Percentiles rank a stretch among this genome's conserved stretches.
phyloP scores from a whole-genome alignment of 2,888 invertebrate genomes.

The Bembecia ichneumoniformis region DNA sequence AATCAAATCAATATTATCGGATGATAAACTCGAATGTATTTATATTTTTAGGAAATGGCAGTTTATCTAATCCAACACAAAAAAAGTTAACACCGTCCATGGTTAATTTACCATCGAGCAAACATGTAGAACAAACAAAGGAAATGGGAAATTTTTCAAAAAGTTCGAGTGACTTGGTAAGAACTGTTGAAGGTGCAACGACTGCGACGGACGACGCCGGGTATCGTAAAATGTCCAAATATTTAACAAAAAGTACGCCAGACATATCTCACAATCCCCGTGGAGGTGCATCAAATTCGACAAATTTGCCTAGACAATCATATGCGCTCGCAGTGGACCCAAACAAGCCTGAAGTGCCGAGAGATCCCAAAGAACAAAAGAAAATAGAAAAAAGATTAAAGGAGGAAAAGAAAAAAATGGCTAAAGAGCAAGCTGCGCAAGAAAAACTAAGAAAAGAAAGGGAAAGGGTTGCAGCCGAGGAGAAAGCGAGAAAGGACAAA shows the following conservation, averaged over 20 bases:
- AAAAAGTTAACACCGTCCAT: slow-evolving; percentile 29
- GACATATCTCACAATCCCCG: slow-evolving; percentile 32
- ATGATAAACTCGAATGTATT: too few species aligned
- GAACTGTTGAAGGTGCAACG: slow-evolving; percentile 13
- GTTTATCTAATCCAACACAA: slow-evolving; percentile 23
- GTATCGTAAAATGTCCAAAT: slow-evolving; percentile 5
- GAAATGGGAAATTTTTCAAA: slow-evolving; percentile 16
- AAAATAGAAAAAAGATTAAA: background rate
- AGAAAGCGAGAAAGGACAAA: slow-evolving; percentile 35
- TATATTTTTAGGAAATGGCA: slow-evolving; percentile 20
- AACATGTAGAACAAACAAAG: background rate
- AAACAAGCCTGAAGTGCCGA: slow-evolving; percentile 4
- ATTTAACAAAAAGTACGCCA: slow-evolving; percentile 29
- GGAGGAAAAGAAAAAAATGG: slow-evolving; percentile 14
- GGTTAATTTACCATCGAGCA: slow-evolving; percentile 22
- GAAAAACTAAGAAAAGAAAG: slow-evolving; percentile 39
- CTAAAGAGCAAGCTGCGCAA: slow-evolving; percentile 35
- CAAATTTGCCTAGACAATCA: background rate
- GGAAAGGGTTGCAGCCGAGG: slow-evolving; percentile 26
- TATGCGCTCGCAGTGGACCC: slow-evolving; percentile 8
- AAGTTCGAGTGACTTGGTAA: slow-evolving; percentile 36
- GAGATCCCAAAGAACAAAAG: slow-evolving; percentile 17
- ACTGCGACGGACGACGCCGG: background rate
- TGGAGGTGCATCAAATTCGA: slow-evolving; percentile 16
- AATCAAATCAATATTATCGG: too few species aligned